Conservation (phyloP, 2,797 vertebrate species). For the Bucorvus abyssinicus region DNA sequence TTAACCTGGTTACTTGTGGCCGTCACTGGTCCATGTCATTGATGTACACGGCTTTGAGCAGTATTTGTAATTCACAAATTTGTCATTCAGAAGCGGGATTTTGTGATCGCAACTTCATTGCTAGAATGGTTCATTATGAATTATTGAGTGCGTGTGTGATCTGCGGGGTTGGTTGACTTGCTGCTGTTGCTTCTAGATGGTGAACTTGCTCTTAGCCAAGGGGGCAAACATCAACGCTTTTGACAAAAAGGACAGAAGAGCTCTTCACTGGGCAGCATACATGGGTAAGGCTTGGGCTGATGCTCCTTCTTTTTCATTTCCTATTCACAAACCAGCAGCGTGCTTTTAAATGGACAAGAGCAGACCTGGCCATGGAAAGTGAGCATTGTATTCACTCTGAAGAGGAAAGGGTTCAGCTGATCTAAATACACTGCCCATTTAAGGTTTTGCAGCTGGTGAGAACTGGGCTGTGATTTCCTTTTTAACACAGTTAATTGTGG, state of each 20-base stretch:
- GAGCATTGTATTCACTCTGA: background rate
- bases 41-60: background rate
- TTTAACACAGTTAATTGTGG: background rate
- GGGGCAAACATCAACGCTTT: constrained; percentile 98
- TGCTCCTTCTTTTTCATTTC: background rate
- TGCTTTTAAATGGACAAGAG: background rate
- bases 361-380: background rate
- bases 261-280: constrained; percentile 95
- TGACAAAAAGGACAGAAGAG: constrained; percentile 95
- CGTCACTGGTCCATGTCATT: background rate
- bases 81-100: background rate
- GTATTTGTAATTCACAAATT: background rate
- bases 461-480: background rate
- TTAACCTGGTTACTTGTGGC: background rate
- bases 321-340: background rate
- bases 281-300: constrained; percentile 84
- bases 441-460: background rate
- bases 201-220: constrained; percentile 90
- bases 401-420: background rate
- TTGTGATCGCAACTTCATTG: background rate
- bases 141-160: background rate
- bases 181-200: constrained; percentile 84
- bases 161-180: background rate
- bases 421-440: background rate
- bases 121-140: background rate